Evolutionary conservation across 2,888 invertebrate species (phyloP).

Genomic region (Malacosoma neustria): DNA sequence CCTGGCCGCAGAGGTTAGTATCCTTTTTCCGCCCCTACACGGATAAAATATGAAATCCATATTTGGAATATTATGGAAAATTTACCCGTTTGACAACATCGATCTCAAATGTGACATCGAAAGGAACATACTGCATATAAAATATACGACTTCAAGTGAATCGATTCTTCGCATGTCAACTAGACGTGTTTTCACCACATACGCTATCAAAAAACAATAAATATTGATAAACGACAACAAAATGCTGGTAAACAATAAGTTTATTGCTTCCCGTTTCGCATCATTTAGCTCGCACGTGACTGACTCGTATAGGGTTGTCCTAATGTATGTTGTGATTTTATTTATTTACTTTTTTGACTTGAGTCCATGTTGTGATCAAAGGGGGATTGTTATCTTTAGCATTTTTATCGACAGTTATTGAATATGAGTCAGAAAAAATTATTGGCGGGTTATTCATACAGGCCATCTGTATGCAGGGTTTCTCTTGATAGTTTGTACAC

Average conservation of each 20-base stretch:
- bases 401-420: background rate
- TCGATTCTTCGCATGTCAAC: background rate
- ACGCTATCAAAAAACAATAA: constrained; percentile 18
- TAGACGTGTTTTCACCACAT: background rate
- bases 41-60: too few relatives aligned
- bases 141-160: too few relatives aligned
- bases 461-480: too few relatives aligned
- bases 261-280: constrained; percentile 63
- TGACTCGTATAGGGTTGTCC: constrained; percentile 46
- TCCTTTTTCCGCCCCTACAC: too few relatives aligned
- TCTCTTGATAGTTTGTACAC: too few relatives aligned
- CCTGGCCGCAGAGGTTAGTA: too few relatives aligned
- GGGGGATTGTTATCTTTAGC: background rate
- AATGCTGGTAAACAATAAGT: constrained; percentile 55
- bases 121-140: too few relatives aligned
- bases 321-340: constrained; percentile 45
- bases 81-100: too few relatives aligned
- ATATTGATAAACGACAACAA: constrained; percentile 58
- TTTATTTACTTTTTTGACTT: constrained; percentile 25
- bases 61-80: too few relatives aligned
- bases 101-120: too few relatives aligned
- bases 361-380: background rate
- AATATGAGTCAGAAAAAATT: too few relatives aligned
- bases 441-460: too few relatives aligned
- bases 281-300: constrained; percentile 66